phyloP scores from a whole-genome alignment of 2,797 vertebrate species.

The Lacerta viridis region DNA sequence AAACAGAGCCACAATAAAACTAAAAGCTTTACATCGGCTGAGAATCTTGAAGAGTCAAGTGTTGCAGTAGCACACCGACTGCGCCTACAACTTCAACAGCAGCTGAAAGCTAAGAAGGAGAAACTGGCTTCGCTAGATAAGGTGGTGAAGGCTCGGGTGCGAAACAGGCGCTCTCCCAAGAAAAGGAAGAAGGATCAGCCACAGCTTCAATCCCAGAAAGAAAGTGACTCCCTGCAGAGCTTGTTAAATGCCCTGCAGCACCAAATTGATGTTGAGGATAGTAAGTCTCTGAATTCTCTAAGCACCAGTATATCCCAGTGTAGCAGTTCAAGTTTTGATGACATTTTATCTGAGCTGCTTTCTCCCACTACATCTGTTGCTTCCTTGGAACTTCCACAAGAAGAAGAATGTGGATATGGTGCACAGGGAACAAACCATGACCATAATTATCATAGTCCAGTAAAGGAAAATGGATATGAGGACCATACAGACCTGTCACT shows the following conservation, averaged over 20 bases:
- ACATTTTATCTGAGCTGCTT: constrained; percentile 88
- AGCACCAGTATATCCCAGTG: constrained; percentile 77
- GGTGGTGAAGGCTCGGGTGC: constrained; percentile 71
- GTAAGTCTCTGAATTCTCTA: constrained; percentile 71
- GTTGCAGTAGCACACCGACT: constrained; percentile 84
- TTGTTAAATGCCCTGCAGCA: constrained; percentile 79
- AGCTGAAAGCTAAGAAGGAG: constrained; percentile 93
- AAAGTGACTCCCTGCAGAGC: constrained; percentile 75
- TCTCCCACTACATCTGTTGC: constrained; percentile 82
- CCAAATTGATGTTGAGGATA: constrained; percentile 81
- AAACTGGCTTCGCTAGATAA: constrained; percentile 88
- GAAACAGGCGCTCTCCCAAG: constrained; percentile 36
- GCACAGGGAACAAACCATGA: constrained; percentile 33
- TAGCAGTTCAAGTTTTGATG: constrained; percentile 76
- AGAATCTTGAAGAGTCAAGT: constrained; percentile 49
- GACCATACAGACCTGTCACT: constrained; percentile 30
- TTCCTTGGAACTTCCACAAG: constrained; percentile 81
- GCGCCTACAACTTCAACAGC: constrained; percentile 89
- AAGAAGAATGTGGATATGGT: constrained; percentile 73
- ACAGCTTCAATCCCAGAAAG: constrained; percentile 57
- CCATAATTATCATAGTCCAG: constrained; percentile 63
- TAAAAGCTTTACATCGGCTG: constrained; percentile 24
- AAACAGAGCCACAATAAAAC: neutral
- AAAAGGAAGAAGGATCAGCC: constrained; percentile 36
- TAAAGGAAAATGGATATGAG: constrained; percentile 43